Base-by-base conservation (phyloP, 2,888 invertebrate species). In the Acleris holmiana region DNA sequence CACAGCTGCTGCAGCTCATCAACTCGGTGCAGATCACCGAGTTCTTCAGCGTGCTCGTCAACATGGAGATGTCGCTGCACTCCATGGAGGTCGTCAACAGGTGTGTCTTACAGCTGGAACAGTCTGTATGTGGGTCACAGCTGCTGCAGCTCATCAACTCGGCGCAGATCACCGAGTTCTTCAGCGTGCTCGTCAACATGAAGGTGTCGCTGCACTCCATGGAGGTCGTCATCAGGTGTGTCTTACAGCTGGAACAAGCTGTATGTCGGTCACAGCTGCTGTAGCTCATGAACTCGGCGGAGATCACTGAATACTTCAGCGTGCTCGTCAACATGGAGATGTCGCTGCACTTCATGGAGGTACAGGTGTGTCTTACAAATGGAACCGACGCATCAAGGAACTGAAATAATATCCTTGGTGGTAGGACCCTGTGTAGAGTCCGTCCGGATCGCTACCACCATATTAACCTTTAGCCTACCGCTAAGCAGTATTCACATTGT, bases 31-130 rank as follows among this genome's bases (percentile, higher is more conserved):
- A 98, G 86, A 98, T 99, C 75, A 98, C 98, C 0, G 98, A 99
- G 91, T 99, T 99, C 90, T 98, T 99, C 85, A 97, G 97, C 73
- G 98, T 98, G 40, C 93, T 99, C 47, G 98, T 99, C 60, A 98
- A 99, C 82, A 99, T 99, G 99, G 99, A 99, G 86, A 98, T 99
- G 96, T 98, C 99, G 0, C 91, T 99, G 67, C 99, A 99, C 88
- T 99, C 99, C n/a, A 99, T 99, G 98, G 99, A 99, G 91, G 99
- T 99, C 4, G 99, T 99, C 2, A 99, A 99, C 89, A 94, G 98
- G 94, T 94, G 88, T 71, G 69, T 18, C 29, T 23, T 10, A 49
- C 15, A 49, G 21, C 15, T 15, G 13, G 23, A 23, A 6, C 23
- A 23, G 23, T 23, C 5, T 6, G 23, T 23, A 23, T 23, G 23